Percentiles rank a stretch among this genome's conserved stretches.
Evolutionary conservation across 2,797 vertebrate species (phyloP).

Genomic region (Platalea minor): DNA sequence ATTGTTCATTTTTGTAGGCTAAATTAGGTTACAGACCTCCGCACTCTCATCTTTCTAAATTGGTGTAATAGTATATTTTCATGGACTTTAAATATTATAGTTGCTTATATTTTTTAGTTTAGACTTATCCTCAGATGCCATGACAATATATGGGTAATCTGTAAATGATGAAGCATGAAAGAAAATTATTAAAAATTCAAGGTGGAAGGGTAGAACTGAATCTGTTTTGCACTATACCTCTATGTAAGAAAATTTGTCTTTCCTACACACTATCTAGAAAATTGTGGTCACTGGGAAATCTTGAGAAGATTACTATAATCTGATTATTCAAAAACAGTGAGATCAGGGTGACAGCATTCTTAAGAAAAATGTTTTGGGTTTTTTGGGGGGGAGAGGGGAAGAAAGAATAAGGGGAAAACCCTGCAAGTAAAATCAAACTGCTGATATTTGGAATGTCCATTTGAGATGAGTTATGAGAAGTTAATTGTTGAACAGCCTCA

Average conservation of each 20-base stretch:
- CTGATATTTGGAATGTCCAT: background rate
- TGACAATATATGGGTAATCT: background rate
- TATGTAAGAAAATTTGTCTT: background rate
- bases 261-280: background rate
- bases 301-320: background rate
- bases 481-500: background rate
- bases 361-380: background rate
- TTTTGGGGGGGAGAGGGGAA: accelerated
- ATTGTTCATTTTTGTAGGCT: background rate
- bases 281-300: background rate
- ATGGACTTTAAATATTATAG: background rate
- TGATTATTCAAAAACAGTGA: background rate
- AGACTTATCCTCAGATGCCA: background rate
- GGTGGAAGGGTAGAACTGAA: background rate
- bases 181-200: background rate
- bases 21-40: background rate
- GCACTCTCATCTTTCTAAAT: background rate
- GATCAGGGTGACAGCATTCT: background rate
- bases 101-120: background rate
- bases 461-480: background rate
- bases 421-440: background rate
- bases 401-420: background rate
- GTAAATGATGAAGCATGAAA: background rate
- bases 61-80: background rate
- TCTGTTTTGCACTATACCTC: background rate